Conservation (phyloP, 1,140 invertebrate species). For the Diachasma alloeum region DNA sequence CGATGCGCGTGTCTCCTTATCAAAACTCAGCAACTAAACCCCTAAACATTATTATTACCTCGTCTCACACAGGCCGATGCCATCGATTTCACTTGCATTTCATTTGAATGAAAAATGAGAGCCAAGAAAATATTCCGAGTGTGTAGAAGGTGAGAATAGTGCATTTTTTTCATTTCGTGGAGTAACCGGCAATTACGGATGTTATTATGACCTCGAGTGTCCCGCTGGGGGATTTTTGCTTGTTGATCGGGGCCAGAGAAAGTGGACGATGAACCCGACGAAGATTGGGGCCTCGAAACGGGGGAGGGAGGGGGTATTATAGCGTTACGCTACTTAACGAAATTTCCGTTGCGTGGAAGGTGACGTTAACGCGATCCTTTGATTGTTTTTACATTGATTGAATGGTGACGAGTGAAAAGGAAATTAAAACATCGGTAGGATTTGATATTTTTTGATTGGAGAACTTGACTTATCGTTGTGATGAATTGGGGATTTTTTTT, state of each 20-base stretch:
- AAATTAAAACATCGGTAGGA: neutral
- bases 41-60: neutral
- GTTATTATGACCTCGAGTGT: conserved; percentile 1
- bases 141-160: neutral
- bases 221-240: conserved; percentile 10
- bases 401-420: neutral
- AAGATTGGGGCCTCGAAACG: conserved; percentile 4
- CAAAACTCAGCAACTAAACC: neutral
- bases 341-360: conserved; percentile 16
- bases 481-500: too few species aligned
- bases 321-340: conserved; percentile 42
- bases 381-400: neutral
- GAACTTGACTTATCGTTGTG: too few species aligned
- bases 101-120: neutral
- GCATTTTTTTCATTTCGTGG: neutral
- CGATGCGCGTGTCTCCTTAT: conserved; percentile 7
- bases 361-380: conserved; percentile 15
- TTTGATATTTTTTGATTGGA: neutral
- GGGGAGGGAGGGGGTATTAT: neutral
- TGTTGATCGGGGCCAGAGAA: conserved; percentile 51
- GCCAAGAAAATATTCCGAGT: neutral
- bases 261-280: conserved; percentile 52
- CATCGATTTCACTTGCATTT: conserved; percentile 1
- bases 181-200: neutral
- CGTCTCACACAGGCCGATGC: neutral